Evolutionary conservation across 2,888 invertebrate genomes (phyloP), one percentile per base, ranked within the genome.

Genomic region (Apotomis turbidana): DNA sequence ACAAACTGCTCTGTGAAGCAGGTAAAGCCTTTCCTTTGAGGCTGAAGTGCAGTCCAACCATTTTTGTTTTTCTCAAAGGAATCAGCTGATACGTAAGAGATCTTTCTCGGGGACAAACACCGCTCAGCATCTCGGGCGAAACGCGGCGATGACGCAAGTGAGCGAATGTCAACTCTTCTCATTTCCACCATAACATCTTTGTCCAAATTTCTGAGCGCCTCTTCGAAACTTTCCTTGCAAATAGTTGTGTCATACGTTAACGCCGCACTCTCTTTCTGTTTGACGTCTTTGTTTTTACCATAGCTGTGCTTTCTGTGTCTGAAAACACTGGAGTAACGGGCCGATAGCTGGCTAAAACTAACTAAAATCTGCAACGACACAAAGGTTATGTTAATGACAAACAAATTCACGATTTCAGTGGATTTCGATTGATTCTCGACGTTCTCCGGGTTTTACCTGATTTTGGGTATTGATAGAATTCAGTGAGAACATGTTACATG

Each of bases 401-500:
- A 85, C 83, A 81, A 83, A 76, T 77, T 79, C 80, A 76, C 52
- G 13, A 74, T 78, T 76, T 71, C 74, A 64, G 49, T 67, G 8
- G 63, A 54, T 15, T 71, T 58, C 49, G 15, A 4, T 68, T 44
- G 69, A 52, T 67, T 38, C 10, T 49, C n/a, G 6, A 9, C 9
- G 12, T 49, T 49, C 9, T 52, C 38, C 71, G 75, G 77, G 46
- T 73, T 78, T 86, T 84, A 91, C 93, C 93, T 94, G 93, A 81
- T 93, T 94, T 89, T 93, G 93, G 80, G 88, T 93, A 82, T 94
- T 94, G 82, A 94, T 76, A 82, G 93, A 93, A 85, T 93, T 93
- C 91, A 94, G 81, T 91, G 93, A 93, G 88, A 94, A 93, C 93
- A 94, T 94, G 90, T 92, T 93, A 93, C 93, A 93, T 93, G 90